Base-by-base conservation (phyloP, 2,797 vertebrate species). In the Intellagama lesueurii region DNA sequence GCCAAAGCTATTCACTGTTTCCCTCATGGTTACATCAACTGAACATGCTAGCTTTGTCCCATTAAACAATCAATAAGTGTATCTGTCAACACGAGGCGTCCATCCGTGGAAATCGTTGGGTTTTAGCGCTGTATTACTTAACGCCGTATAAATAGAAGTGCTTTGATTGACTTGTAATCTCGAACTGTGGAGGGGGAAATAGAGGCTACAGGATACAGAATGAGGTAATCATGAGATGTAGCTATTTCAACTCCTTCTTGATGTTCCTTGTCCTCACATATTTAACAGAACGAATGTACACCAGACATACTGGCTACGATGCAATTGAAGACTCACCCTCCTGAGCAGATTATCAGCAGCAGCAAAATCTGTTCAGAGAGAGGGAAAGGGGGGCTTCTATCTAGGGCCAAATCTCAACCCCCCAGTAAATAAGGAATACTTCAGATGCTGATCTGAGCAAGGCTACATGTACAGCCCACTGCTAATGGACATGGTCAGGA, bases 121-220 rank as follows among this genome's bases (percentile, higher is more conserved):
- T 90, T 76, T 9, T 72, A 87, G 93, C 91, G 88, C 92, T 87
- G 87, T 92, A 32, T 94, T 95, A 93, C 93, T 52, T 89, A 94
- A 93, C 0, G 88, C 93, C 92, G 92, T 91, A 89, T 92, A 95
- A 94, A 93, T 90, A 95, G 94, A 93, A 82, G 88, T 87, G 88
- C 88, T 95, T 92, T 94, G 95, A 94, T 92, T 93, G 93, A 94
- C 91, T 95, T 90, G 90, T 90, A 44, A 0, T 94, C 94, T 95
- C 93, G 91, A 94, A 94, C 93, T 91, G 92, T 83, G 92, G 94
- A 89, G 0, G 85, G 83, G 44, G 93, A 93, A 96, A 92, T 90
- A 92, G 88, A 94, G 90, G 92, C 91, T 92, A 49, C 14, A 5
- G 82, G 89, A 91, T 44, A 5, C 85, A 92, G 91, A 94, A 91